Conservation (phyloP, 2,113 vertebrate species). For the Globicephala melas region DNA sequence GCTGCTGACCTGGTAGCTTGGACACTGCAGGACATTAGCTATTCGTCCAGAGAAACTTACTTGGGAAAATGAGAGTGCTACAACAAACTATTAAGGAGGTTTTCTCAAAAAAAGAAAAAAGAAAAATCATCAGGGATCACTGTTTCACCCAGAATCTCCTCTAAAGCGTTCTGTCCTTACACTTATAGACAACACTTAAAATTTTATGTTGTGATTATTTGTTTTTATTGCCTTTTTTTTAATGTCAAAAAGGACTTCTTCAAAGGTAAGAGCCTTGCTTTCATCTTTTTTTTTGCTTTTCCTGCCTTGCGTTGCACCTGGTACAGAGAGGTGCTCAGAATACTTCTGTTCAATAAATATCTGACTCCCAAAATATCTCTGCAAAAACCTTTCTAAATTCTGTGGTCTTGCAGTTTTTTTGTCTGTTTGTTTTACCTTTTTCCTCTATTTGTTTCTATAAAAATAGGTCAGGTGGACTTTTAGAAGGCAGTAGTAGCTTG, state of each 20-base stretch:
- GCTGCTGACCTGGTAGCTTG: too few species aligned
- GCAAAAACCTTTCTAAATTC: background rate
- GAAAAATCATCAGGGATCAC: background rate
- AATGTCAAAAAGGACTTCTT: background rate
- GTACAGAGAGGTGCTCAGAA: background rate
- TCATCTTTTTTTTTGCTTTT: background rate
- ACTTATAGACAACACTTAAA: background rate
- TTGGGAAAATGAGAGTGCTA: background rate
- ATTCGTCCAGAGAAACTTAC: background rate
- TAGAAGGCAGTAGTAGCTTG: background rate
- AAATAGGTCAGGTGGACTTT: background rate
- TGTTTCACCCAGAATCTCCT: background rate
- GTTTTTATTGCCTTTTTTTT: background rate
- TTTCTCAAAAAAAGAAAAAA: background rate
- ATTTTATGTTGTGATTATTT: background rate
- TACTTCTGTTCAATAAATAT: background rate
- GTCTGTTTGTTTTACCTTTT: background rate
- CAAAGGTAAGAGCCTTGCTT: background rate
- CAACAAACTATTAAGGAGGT: background rate
- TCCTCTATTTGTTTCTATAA: background rate
- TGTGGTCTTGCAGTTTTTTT: background rate
- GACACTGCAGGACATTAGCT: background rate
- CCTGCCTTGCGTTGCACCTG: background rate
- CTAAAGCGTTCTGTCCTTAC: background rate
- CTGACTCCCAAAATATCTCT: background rate